Base-by-base conservation (phyloP, 2,113 vertebrate species). In the Monopterus albus region DNA sequence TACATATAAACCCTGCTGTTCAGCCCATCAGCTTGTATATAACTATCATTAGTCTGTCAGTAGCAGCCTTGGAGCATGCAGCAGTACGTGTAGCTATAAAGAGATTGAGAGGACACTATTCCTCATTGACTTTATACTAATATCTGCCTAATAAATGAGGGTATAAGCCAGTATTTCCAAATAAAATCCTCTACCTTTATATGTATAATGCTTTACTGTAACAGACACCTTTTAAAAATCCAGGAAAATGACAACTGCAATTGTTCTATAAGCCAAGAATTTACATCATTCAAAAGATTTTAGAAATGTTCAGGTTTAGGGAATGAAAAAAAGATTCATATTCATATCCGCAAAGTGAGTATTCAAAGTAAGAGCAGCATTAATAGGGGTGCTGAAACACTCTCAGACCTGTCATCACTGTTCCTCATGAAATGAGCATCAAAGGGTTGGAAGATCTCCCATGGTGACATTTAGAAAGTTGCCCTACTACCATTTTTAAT, bases 401-500 rank as follows among this genome's bases (percentile, higher is more conserved):
- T 67, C 82, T 85, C 82, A 81, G 62, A 79, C 83, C 67, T 86
- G 72, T 91, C 86, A 91, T 88, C 80, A 87, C 59, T 74, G 82
- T 80, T 84, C 83, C 86, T 80, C 62, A 65, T 78, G 81, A 92
- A 88, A 83, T 47, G 64, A 72, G 82, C 85, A 87, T 92, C 89
- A 89, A 89, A 91, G 63, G 74, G 69, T 46, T 66, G 78, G 75
- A 89, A 81, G 80, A 89, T 84, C 83, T 86, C 83, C 88, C 60
- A 79, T 52, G 55, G 84, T 91, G 89, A 90, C 90, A 92, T 93
- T 91, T 91, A 87, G 77, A 90, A 89, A 87, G 87, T 85, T 92
- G 86, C 62, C 88, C 83, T 88, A 83, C 74, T n/a, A 66, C 18
- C 3, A 28, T 86, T 93, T n/a, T 92, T 90, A 87, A 92, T 92